Conservation (phyloP, 2,888 invertebrate species). For the Sympetrum striolatum region DNA sequence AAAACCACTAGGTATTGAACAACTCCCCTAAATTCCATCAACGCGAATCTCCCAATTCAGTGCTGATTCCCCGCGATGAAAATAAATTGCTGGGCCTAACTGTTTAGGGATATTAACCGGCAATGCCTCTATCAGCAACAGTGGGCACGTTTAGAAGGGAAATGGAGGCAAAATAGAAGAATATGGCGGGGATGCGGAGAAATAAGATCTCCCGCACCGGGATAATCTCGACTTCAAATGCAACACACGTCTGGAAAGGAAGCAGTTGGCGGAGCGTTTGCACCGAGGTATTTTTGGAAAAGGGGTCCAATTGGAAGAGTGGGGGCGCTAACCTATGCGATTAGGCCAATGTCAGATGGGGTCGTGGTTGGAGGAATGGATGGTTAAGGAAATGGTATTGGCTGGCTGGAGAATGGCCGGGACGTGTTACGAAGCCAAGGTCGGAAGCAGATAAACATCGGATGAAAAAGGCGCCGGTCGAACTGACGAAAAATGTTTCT, state of each 20-base stretch:
- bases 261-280: not conserved
- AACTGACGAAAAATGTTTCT: no score
- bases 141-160: not conserved
- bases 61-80: not conserved
- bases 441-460: no score
- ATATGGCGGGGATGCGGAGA: not conserved
- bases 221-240: not conserved
- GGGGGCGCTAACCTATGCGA: not conserved
- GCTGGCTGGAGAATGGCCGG: not conserved
- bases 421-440: not conserved
- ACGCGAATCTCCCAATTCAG: no score
- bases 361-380: not conserved
- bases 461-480: no score
- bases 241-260: not conserved
- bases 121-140: not conserved
- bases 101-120: not conserved
- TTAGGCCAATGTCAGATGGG: not conserved
- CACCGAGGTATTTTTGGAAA: not conserved
- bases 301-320: not conserved
- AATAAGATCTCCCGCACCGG: not conserved
- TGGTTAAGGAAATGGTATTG: not conserved
- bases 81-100: not conserved
- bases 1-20: no score
- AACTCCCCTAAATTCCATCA: no score
- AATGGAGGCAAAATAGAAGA: not conserved